Evolutionary conservation across 2,113 vertebrate species (phyloP).

Genomic region (Crypturellus undulatus): DNA sequence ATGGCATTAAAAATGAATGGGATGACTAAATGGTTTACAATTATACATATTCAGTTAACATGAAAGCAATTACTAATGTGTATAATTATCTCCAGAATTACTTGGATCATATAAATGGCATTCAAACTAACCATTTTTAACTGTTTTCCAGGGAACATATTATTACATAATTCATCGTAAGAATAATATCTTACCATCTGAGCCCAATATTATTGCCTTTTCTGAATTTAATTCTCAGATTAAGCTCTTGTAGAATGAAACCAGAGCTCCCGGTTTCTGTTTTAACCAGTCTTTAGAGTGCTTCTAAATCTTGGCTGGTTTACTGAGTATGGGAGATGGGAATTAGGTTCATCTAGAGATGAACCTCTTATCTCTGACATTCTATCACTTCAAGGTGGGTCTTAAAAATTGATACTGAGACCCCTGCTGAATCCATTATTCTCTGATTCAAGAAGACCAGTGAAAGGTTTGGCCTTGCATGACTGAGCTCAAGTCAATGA

Average conservation of each 20-base stretch:
- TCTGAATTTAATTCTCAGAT: not conserved
- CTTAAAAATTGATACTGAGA: not conserved
- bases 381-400: not conserved
- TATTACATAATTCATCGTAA: not conserved
- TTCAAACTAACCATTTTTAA: not conserved
- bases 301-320: not conserved
- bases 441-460: not conserved
- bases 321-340: not conserved
- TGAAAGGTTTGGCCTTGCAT: not conserved
- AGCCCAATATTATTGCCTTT: conserved; percentile 14
- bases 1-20: conserved; percentile 45
- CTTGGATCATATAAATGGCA: not conserved
- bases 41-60: not conserved
- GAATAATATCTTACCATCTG: not conserved
- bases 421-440: not conserved
- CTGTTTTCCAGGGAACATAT: not conserved
- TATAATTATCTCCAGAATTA: conserved; percentile 36
- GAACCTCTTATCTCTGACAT: not conserved
- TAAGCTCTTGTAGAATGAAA: not conserved
- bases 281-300: not conserved
- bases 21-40: conserved; percentile 18
- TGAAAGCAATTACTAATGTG: conserved; percentile 34
- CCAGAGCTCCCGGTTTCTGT: not conserved
- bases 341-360: not conserved
- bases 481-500: not conserved